Conservation (phyloP, 2,888 invertebrate species). For the Drosophila atripex region DNA sequence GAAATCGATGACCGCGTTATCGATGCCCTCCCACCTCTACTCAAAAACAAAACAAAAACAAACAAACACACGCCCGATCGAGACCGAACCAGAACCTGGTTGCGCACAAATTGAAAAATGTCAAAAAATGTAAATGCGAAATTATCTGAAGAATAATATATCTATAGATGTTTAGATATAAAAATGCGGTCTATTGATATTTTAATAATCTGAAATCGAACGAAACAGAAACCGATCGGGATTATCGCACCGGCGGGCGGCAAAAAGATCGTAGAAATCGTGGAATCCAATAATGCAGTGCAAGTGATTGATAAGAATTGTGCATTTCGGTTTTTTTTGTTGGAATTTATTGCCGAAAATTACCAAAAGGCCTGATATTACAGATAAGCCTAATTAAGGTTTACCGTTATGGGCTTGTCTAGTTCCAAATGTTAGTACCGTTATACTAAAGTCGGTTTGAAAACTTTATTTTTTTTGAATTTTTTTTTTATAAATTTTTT, state of each 20-base stretch:
- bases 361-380: neutral
- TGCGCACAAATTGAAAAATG: too few species aligned
- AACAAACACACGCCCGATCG: neutral
- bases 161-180: too few species aligned
- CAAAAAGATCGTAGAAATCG: neutral
- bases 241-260: constrained; percentile 2
- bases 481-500: neutral
- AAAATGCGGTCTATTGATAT: too few species aligned
- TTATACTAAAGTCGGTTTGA: neutral
- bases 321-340: neutral
- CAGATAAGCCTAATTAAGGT: neutral
- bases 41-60: neutral
- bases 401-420: neutral
- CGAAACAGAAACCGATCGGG: too few species aligned
- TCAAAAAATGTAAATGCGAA: too few species aligned
- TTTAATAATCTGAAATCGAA: too few species aligned
- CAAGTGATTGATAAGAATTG: constrained; percentile 4
- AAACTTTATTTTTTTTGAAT: neutral
- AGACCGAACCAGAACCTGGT: too few species aligned
- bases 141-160: too few species aligned
- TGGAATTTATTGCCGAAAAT: neutral
- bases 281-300: neutral
- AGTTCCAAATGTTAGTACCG: neutral
- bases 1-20: neutral
- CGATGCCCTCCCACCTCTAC: neutral